These are phyloP conservation scores for Panagrolaimus sp. DNA, from an alignment of 1,140 invertebrate species.

Conservation along the genomic window DNA sequence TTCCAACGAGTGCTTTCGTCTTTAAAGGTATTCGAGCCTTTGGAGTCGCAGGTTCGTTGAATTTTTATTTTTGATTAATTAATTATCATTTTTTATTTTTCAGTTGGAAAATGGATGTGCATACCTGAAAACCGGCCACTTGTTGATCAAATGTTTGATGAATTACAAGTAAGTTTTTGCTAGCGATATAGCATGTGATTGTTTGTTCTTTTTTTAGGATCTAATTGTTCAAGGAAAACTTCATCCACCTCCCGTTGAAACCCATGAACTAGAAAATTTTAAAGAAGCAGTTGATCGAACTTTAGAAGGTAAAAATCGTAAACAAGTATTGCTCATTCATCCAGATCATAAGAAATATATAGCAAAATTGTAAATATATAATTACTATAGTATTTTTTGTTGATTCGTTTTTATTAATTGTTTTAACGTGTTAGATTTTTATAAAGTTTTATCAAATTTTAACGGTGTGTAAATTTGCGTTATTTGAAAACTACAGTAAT, in stretches of 20 bases:
- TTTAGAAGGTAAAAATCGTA: constrained; percentile 29
- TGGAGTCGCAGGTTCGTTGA: constrained; percentile 43
- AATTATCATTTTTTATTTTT: no score
- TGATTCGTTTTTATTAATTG: no score
- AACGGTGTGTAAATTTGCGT: no score
- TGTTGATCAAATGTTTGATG: constrained; percentile 30
- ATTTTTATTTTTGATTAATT: no score
- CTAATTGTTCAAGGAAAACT: constrained; percentile 31
- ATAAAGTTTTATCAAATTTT: no score
- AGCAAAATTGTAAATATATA: no score
- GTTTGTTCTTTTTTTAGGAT: no score
- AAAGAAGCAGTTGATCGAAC: constrained; percentile 23
- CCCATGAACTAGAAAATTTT: constrained; percentile 19
- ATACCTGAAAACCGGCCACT: constrained; percentile 19
- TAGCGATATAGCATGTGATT: no score
- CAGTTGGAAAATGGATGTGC: constrained; percentile 39
- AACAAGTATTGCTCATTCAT: constrained; percentile 34
- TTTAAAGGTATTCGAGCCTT: constrained; percentile 51
- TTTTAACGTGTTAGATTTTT: no score
- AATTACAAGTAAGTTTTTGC: constrained; percentile 30
- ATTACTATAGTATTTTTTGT: no score
- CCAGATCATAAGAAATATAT: constrained; percentile 3
- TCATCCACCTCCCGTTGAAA: constrained; percentile 34
- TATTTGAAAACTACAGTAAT: neutral
- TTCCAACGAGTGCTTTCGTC: constrained; percentile 60